Evolutionary conservation across 1,140 invertebrate genomes (phyloP), one percentile per base, ranked within the genome.

Genomic region (Amphibalanus amphitrite): DNA sequence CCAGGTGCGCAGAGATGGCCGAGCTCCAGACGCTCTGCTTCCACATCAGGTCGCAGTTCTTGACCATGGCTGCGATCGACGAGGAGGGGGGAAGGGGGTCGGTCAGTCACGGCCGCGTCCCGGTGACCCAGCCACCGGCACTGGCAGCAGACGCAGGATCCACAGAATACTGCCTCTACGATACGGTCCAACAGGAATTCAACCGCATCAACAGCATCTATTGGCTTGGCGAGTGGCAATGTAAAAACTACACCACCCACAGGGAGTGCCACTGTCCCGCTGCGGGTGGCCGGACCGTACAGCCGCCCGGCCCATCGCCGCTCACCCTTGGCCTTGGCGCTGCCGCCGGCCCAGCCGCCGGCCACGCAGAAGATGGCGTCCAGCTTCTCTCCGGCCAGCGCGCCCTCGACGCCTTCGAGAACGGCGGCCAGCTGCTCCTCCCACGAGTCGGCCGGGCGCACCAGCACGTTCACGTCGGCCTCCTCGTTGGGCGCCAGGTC

Each of bases 311-410:
- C 26, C 70, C n/a, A n/a, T n/a, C n/a, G 72, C 69, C 69, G 70
- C 59, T 74, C 76, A 85, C 84, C 86, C 82, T 89, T 87, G n/a
- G 84, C 76, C 23, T 80, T 82, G 69, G 93, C 89, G 83, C 84
- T 85, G 71, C 85, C 86, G 76, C 96, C 96, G 69, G 95, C 94
- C 97, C 97, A 99, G 67, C 97, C 97, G 71, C 96, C 97, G 72
- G 97, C 97, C 26, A 99, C 96, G 83, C 96, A 98, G 75, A 99
- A 90, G 69, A 99, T 86, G 38, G 93, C 96, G 84, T 99, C 96
- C 29, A 99, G 77, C 83, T 97, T 95, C 47, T 89, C 81, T 69
- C 85, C 86, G 76, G 85, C 77, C 26, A 82, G 72, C 59, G 72
- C 72, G 29, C 78, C 73, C 38, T 75, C 71, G 26, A 81, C 29